These are phyloP conservation scores for Chloroclystis v-ata DNA, from an alignment of 2,888 invertebrate species.

Conservation along the genomic window DNA sequence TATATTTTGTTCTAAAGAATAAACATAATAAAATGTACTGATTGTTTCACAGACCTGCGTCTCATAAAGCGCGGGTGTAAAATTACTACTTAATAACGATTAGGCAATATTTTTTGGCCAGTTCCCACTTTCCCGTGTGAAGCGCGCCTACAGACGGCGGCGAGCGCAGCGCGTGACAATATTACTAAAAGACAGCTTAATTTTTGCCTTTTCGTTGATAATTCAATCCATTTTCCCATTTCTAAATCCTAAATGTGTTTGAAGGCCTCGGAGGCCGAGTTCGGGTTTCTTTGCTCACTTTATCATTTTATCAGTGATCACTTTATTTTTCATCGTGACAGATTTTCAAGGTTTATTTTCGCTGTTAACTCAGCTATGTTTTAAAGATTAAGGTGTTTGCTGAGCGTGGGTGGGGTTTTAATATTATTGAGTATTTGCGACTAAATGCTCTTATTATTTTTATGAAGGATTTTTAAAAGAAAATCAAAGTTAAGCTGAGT, in stretches of 20 bases:
- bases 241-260: slow-evolving; percentile 43
- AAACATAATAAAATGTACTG: too few relatives aligned
- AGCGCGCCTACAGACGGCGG: slow-evolving; percentile 25
- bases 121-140: slow-evolving; percentile 16
- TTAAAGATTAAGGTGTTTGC: neutral
- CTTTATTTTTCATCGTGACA: slow-evolving; percentile 16
- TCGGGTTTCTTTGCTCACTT: slow-evolving; percentile 35
- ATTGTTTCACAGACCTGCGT: too few relatives aligned
- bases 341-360: slow-evolving; percentile 18
- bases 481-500: too few relatives aligned
- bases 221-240: slow-evolving; percentile 43
- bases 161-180: slow-evolving; percentile 41
- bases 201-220: slow-evolving; percentile 42
- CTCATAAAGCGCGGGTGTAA: too few relatives aligned
- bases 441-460: neutral
- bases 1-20: too few relatives aligned
- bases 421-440: neutral
- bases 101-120: too few relatives aligned
- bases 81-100: too few relatives aligned
- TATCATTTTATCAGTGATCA: slow-evolving; percentile 42
- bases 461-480: neutral
- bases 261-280: slow-evolving; percentile 22
- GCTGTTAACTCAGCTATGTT: neutral
- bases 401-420: neutral
- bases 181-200: slow-evolving; percentile 44